phyloP scores from a whole-genome alignment of 2,797 vertebrate genomes.

The Centroberyx gerrardi region DNA sequence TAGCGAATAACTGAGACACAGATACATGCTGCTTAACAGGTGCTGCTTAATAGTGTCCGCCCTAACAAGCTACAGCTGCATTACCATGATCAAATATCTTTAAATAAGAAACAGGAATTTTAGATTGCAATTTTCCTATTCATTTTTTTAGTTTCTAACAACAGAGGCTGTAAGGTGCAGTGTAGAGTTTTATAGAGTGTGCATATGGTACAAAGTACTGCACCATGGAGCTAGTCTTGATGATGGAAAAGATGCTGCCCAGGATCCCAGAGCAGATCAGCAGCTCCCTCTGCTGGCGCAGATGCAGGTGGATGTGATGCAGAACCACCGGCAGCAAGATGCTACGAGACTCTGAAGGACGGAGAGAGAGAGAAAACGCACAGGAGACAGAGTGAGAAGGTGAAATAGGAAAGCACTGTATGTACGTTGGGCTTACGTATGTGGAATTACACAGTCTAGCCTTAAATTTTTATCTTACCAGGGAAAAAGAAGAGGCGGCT shows the following conservation, averaged over 20 bases:
- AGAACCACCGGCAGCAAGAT: conserved; percentile 97
- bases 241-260: conserved; percentile 97
- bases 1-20: conserved; percentile 9
- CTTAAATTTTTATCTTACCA: conserved; percentile 80
- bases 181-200: neutral
- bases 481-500: conserved; percentile 98
- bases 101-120: neutral
- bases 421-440: neutral
- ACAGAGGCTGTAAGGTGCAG: no score
- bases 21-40: conserved; percentile 14
- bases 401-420: neutral
- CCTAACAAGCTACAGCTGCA: neutral
- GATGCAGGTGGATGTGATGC: conserved; percentile 98
- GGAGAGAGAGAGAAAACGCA: neutral
- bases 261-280: conserved; percentile 99
- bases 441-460: neutral
- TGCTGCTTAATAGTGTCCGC: neutral
- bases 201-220: neutral
- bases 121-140: neutral
- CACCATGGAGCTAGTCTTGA: conserved; percentile 97
- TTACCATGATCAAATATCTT: neutral
- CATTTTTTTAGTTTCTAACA: neutral
- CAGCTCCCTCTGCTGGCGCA: conserved; percentile 98
- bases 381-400: neutral
- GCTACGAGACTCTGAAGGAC: conserved; percentile 92